These are phyloP conservation scores for Vulpes vulpes DNA, from an alignment of 2,113 vertebrate genomes.

Conservation along the genomic window DNA sequence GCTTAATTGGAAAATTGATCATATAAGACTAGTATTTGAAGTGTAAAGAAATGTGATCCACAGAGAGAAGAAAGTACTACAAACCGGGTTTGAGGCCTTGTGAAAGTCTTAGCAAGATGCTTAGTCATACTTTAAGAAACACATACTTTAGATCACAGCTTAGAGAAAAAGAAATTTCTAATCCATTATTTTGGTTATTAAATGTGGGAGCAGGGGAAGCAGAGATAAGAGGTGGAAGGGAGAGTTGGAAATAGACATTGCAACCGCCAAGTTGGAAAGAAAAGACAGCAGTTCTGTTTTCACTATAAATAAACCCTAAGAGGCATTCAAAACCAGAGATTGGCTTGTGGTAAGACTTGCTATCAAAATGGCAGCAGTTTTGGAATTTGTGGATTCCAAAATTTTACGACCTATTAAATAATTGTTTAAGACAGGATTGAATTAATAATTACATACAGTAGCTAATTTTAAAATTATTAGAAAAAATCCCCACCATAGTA, in stretches of 20 bases:
- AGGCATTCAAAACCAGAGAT: not conserved
- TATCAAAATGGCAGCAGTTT: not conserved
- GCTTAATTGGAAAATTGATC: conserved; percentile 74
- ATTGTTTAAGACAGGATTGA: not conserved
- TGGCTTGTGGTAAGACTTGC: not conserved
- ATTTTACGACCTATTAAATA: not conserved
- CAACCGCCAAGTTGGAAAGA: not conserved
- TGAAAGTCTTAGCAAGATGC: conserved; percentile 36
- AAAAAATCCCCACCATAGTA: not conserved
- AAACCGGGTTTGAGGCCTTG: not conserved
- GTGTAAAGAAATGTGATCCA: conserved; percentile 52
- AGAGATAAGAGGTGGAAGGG: not conserved
- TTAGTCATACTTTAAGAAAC: conserved; percentile 32
- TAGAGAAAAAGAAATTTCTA: conserved; percentile 16
- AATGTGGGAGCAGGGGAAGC: not conserved
- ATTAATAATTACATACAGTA: not conserved
- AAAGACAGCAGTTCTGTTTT: not conserved
- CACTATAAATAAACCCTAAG: not conserved
- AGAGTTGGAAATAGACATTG: not conserved
- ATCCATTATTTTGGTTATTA: not conserved
- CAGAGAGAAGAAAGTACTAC: conserved; percentile 10
- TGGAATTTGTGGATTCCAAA: not conserved
- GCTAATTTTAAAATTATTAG: not conserved
- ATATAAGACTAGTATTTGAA: conserved; percentile 58
- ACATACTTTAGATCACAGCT: not conserved